Conservation (phyloP, 1,140 invertebrate genomes). For the Branchinecta lindahli region DNA sequence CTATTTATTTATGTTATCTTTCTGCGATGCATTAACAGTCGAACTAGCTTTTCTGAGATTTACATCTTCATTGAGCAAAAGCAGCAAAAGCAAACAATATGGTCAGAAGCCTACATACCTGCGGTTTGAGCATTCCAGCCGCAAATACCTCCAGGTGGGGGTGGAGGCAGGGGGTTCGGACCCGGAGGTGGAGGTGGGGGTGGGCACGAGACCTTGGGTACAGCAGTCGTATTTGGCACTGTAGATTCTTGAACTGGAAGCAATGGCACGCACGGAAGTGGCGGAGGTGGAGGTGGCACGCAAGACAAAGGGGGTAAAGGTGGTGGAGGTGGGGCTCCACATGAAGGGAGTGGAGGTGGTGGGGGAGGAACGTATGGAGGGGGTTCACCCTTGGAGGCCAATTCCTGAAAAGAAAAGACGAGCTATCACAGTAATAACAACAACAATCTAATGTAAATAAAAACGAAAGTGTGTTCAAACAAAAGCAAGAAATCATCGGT, state of each 20-base stretch:
- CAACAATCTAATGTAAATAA: no score
- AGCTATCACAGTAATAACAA: no score
- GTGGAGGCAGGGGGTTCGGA: not conserved
- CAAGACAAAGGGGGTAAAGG: not conserved
- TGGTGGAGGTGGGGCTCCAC: not conserved
- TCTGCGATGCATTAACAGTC: no score
- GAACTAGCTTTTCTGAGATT: no score
- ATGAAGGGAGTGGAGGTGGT: not conserved
- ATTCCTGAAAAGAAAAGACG: not conserved
- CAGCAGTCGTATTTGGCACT: not conserved
- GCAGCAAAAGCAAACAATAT: no score
- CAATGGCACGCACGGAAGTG: not conserved
- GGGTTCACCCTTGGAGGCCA: not conserved
- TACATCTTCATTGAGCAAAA: no score
- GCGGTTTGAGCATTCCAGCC: no score
- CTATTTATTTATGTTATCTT: no score
- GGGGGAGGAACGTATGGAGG: not conserved
- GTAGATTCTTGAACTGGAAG: not conserved
- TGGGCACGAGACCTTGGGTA: not conserved
- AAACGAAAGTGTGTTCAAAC: no score
- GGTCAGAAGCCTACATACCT: no score
- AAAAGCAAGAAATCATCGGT: no score
- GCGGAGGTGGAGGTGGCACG: not conserved
- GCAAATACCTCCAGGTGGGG: not conserved
- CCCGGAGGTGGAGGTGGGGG: not conserved